Conservation (phyloP, 2,797 vertebrate genomes). For the Spinus olivaceus region DNA sequence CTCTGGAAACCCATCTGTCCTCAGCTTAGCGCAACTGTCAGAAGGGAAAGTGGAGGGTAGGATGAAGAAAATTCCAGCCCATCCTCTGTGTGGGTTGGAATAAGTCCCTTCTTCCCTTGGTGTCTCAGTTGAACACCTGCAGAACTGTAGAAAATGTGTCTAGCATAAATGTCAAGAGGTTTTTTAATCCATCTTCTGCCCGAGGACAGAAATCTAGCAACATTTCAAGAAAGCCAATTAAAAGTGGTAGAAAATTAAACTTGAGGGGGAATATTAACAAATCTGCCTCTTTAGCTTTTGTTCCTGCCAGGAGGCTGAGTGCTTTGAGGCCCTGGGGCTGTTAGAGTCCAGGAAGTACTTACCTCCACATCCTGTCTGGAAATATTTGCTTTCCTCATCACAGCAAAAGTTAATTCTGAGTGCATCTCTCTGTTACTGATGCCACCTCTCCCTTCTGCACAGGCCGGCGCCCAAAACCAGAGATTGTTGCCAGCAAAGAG, state of each 20-base stretch:
- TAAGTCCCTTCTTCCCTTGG: not conserved
- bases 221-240: not conserved
- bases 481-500: slow-evolving; percentile 79
- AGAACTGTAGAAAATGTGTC: not conserved
- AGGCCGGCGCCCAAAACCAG: slow-evolving; percentile 80
- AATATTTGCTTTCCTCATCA: not conserved
- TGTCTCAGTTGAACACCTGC: not conserved
- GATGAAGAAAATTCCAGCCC: not conserved
- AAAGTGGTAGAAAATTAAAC: not conserved
- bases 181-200: not conserved
- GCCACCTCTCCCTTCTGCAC: not conserved
- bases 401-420: not conserved
- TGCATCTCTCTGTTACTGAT: not conserved
- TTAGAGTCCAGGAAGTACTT: not conserved
- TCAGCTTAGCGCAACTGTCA: not conserved
- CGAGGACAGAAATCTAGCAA: not conserved
- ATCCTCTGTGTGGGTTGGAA: not conserved
- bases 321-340: not conserved
- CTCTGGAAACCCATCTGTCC: not conserved
- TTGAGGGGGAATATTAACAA: not conserved
- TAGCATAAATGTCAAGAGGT: not conserved
- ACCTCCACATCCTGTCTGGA: not conserved
- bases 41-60: not conserved
- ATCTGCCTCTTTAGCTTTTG: not conserved
- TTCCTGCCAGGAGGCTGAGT: not conserved